phyloP scores from a whole-genome alignment of 2,797 vertebrate species.

The Melanotaenia trifasciata region DNA sequence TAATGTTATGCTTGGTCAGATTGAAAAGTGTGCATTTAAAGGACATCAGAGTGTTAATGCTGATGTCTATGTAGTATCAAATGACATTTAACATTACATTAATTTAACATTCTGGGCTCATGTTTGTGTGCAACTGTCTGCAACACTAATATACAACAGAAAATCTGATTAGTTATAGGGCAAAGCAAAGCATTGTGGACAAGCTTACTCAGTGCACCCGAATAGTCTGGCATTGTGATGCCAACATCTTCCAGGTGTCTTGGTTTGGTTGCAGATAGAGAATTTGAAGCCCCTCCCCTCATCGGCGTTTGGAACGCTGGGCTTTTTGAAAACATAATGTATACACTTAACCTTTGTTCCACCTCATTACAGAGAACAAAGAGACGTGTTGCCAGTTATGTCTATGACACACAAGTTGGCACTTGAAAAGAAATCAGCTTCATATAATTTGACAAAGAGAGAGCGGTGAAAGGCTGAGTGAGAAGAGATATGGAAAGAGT shows the following conservation, averaged over 20 bases:
- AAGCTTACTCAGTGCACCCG: constrained; percentile 19
- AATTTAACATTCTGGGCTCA: background rate
- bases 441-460: constrained; percentile 58
- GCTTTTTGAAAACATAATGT: constrained; percentile 30
- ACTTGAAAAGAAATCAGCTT: constrained; percentile 61
- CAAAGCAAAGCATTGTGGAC: constrained; percentile 11
- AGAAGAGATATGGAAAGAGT: constrained; percentile 32
- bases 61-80: background rate
- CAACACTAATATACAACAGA: constrained; percentile 9
- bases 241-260: constrained; percentile 48
- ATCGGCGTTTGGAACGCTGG: background rate
- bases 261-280: constrained; percentile 18
- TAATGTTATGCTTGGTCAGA: background rate
- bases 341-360: constrained; percentile 58
- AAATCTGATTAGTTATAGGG: constrained; percentile 34
- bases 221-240: background rate
- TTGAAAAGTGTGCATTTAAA: too few relatives aligned
- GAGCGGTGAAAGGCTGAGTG: constrained; percentile 46
- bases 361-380: constrained; percentile 61
- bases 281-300: background rate
- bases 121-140: constrained; percentile 11
- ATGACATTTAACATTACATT: constrained; percentile 1
- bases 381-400: constrained; percentile 40
- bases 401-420: constrained; percentile 59
- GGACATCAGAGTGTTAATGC: background rate